A percentile compares a stretch with the other conserved stretches of the same genome.
phyloP scores from a whole-genome alignment of 2,797 vertebrate genomes.

The Alca torda region DNA sequence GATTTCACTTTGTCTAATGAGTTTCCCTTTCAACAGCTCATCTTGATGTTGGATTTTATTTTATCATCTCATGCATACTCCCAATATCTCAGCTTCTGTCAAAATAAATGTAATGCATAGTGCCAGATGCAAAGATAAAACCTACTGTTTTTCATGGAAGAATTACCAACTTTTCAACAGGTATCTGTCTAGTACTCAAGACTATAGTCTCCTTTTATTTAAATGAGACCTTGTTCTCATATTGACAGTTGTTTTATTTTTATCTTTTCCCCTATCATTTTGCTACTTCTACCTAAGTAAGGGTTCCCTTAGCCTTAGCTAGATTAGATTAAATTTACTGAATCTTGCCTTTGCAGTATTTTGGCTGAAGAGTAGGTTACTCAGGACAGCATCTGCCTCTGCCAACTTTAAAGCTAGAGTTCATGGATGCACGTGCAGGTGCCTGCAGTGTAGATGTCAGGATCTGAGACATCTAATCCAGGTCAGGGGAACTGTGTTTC shows the following conservation, averaged over 20 bases:
- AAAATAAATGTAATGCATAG: slow-evolving; percentile 17
- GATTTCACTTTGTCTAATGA: slow-evolving; percentile 16
- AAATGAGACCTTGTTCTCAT: neutral
- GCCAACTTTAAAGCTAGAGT: neutral
- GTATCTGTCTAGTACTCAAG: neutral
- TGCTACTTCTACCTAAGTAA: neutral
- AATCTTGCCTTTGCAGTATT: neutral
- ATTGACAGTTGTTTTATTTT: neutral
- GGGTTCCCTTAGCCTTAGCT: neutral
- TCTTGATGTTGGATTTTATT: slow-evolving; percentile 4
- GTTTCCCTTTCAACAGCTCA: slow-evolving; percentile 10
- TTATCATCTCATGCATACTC: neutral
- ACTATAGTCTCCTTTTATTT: neutral
- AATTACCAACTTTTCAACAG: slow-evolving; percentile 24
- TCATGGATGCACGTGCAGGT: neutral
- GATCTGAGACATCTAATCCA: neutral
- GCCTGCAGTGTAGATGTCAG: neutral
- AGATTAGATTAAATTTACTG: neutral
- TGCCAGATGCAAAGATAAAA: neutral
- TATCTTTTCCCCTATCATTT: neutral
- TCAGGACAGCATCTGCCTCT: neutral
- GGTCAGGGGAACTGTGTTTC: neutral
- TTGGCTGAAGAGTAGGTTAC: neutral
- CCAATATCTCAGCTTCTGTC: neutral
- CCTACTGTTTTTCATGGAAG: neutral